phyloP scores from a whole-genome alignment of 2,797 vertebrate species.

The Urocyon cinereoargenteus region DNA sequence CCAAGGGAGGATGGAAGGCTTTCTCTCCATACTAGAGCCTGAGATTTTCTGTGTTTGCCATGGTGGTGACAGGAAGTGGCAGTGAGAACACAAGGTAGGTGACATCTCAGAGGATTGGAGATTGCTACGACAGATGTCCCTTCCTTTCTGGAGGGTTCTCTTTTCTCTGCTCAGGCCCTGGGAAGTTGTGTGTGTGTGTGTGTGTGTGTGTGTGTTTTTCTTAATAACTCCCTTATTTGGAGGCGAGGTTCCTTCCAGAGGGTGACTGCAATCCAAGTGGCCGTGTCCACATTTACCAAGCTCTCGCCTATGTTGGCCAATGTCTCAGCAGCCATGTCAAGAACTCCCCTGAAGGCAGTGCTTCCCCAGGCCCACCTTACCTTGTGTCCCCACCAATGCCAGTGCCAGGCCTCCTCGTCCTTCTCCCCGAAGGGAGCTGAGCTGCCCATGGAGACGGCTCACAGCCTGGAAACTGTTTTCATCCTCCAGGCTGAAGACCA shows the following conservation, averaged over 20 bases:
- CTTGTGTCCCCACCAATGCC: constrained; percentile 96
- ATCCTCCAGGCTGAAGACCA: constrained; percentile 98
- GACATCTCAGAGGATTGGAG: background rate
- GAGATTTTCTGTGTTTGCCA: constrained; percentile 27
- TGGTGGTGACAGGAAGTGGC: background rate
- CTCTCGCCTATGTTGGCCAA: background rate
- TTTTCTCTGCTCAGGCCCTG: constrained; percentile 1
- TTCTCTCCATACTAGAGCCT: background rate
- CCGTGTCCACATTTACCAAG: background rate
- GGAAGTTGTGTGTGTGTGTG: background rate
- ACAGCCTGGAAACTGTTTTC: constrained; percentile 96
- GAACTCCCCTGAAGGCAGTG: background rate
- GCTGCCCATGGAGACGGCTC: constrained; percentile 91
- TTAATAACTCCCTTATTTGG: constrained; percentile 46
- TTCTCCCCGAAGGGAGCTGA: constrained; percentile 89
- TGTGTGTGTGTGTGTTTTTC: background rate
- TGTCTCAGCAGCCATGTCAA: background rate
- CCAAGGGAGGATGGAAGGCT: background rate
- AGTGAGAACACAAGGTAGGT: background rate
- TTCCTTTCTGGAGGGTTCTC: background rate
- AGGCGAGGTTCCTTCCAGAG: constrained; percentile 17
- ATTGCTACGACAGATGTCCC: background rate
- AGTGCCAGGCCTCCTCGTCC: constrained; percentile 90
- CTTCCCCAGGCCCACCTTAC: constrained; percentile 85
- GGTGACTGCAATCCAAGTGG: background rate